Evolutionary conservation across 37 sponge, comb jelly and placozoan genomes (phyloP).

Genomic region (Beroe forskalii): DNA sequence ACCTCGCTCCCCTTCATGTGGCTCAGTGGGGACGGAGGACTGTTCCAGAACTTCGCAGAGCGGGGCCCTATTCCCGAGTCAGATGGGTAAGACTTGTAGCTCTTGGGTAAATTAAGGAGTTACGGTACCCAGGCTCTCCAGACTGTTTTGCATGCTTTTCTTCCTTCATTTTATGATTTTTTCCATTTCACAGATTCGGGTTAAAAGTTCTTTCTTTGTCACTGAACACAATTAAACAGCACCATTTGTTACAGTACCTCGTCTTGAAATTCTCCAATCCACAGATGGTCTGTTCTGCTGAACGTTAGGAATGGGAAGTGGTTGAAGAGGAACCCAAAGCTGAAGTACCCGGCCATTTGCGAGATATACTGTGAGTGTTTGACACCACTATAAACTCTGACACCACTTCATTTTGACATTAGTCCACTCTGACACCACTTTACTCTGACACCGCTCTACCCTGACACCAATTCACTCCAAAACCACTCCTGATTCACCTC

Average conservation of each 20-base stretch:
- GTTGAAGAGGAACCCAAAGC: neutral
- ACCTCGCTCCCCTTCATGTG: neutral
- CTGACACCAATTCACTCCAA: neutral
- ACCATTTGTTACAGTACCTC: too few species aligned
- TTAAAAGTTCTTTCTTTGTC: too few species aligned
- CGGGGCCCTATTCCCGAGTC: neutral
- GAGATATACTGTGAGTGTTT: conserved; percentile 41
- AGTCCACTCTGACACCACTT: neutral
- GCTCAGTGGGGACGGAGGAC: conserved; percentile 20
- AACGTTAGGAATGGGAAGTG: conserved; percentile 12
- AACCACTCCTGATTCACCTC: too few species aligned
- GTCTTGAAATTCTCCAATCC: too few species aligned
- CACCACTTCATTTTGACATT: too few species aligned
- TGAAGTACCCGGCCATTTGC: neutral
- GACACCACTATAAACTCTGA: neutral
- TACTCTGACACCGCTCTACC: neutral
- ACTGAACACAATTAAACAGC: too few species aligned
- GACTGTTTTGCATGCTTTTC: too few species aligned
- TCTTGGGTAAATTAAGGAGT: too few species aligned
- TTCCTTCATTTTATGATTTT: too few species aligned
- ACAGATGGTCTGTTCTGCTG: neutral
- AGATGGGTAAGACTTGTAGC: neutral
- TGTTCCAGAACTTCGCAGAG: neutral
- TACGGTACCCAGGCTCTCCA: too few species aligned
- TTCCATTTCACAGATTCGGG: too few species aligned